Base-by-base conservation (phyloP, 2,888 invertebrate genomes). In the Lycaena phlaeas region DNA sequence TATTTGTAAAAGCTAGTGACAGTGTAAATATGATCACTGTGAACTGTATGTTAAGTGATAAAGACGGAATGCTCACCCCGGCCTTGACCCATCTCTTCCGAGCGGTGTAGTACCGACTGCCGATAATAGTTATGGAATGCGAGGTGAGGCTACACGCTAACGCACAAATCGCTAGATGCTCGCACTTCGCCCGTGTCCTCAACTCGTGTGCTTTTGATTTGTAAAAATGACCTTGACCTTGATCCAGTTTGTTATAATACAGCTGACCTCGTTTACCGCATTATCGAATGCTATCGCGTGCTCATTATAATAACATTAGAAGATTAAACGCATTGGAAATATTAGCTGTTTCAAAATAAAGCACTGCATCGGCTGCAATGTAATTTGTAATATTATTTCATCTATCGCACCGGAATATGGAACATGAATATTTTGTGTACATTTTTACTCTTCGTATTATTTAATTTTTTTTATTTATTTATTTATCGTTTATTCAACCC, bases 201-300 rank as follows among this genome's bases (percentile, higher is more conserved):
- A 74, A 78, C 77, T 68, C 44, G 56, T 66, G 60, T 74, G 68
- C 68, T 76, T 77, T 78, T 79, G 72, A 77, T 78, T 81, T 77
- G 78, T 81, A 78, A 78, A 75, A 79, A 73, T 81, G 82, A 79
- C 82, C 81, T 81, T 82, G 82, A 84, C 82, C 82, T 81, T 84
- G 82, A 84, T 82, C 82, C 75, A 79, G 64, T 78, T 82, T 71
- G 63, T 58, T 69, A 74, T 78, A 73, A 74, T 78, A 79, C 69
- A 58, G 57, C 64, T 79, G 82, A 76, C 82, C 82, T 81, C 82
- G 79, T 79, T 81, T 73, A 72, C 71, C 58, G 64, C 65, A 79
- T 74, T 82, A 81, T 82, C 77, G 69, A 56, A 65, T 66, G 59
- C 62, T 70, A 72, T 71, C 68, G 59, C 60, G 66, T 67, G 59